Evolutionary conservation across 2,888 invertebrate species (phyloP).

Genomic region (Dendrolimus pini): DNA sequence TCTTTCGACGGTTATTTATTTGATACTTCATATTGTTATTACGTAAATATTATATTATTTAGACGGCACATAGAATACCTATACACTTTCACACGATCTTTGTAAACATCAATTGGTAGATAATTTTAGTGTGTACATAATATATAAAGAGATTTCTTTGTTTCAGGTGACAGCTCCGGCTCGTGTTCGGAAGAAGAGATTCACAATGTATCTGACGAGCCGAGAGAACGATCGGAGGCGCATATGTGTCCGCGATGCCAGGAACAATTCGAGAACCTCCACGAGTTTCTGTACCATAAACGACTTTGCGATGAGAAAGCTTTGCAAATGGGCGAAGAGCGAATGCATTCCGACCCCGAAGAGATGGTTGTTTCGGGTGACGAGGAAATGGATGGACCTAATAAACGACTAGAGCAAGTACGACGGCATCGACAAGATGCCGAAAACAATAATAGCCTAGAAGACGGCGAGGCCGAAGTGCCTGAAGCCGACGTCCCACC

Average conservation of each 20-base stretch:
- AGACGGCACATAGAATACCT: no score
- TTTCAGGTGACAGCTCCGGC: conserved; percentile 82
- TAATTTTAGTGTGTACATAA: not conserved
- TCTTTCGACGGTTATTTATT: no score
- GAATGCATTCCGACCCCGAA: conserved; percentile 83
- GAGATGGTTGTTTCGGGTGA: conserved; percentile 84
- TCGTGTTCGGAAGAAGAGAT: conserved; percentile 81
- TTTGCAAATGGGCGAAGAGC: conserved; percentile 78
- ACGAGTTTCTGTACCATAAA: conserved; percentile 79
- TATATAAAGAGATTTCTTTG: conserved; percentile 34
- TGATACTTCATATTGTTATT: no score
- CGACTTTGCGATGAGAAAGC: conserved; percentile 79
- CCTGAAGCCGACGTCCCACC: conserved; percentile 73
- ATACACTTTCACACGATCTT: no score
- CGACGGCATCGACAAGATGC: conserved; percentile 85
- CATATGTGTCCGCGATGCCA: conserved; percentile 81
- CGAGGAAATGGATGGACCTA: conserved; percentile 81
- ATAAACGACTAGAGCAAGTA: conserved; percentile 81
- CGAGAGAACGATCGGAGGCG: conserved; percentile 65
- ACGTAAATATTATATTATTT: no score
- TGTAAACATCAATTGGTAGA: no score
- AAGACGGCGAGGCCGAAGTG: conserved; percentile 78
- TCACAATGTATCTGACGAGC: conserved; percentile 61
- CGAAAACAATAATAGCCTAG: conserved; percentile 83
- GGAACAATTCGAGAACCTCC: conserved; percentile 79